Percentiles rank a stretch among this genome's conserved stretches.
These are phyloP conservation scores for Halcyon chelicuti DNA, from an alignment of 2,797 vertebrate genomes.

Conservation along the genomic window DNA sequence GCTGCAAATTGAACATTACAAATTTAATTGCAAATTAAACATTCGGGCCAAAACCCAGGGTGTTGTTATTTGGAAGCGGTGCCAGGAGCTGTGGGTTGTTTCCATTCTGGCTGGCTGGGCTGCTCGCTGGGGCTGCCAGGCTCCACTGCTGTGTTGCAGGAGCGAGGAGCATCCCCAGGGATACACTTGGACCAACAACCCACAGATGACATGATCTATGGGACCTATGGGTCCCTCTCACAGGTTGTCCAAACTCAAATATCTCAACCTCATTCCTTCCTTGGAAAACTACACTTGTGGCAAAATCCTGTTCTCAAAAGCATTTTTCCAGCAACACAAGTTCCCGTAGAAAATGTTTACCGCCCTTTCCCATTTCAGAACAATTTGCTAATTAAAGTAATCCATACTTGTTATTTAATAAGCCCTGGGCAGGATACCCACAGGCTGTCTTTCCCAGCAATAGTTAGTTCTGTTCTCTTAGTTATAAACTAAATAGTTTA, in stretches of 20 bases:
- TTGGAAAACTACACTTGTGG: background rate
- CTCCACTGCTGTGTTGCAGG: rapidly evolving
- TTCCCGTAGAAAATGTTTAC: background rate
- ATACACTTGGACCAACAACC: background rate
- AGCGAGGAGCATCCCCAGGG: background rate
- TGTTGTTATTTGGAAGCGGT: background rate
- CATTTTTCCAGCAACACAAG: background rate
- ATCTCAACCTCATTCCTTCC: background rate
- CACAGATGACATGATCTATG: too few species aligned
- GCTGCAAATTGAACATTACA: slow-evolving; percentile 9
- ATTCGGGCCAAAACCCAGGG: background rate
- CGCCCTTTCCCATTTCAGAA: background rate
- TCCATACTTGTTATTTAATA: background rate
- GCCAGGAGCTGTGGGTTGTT: background rate
- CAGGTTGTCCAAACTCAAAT: background rate
- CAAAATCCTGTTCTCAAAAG: background rate
- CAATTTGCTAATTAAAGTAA: background rate
- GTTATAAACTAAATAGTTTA: background rate
- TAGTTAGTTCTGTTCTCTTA: background rate
- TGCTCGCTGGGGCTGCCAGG: background rate
- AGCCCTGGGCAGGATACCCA: background rate
- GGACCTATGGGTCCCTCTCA: background rate
- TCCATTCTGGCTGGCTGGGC: background rate
- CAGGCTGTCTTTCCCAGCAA: background rate
- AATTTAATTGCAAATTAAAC: slow-evolving; percentile 21